phyloP scores from a whole-genome alignment of 2,888 invertebrate genomes.

The Brachynemurus nebulosus region DNA sequence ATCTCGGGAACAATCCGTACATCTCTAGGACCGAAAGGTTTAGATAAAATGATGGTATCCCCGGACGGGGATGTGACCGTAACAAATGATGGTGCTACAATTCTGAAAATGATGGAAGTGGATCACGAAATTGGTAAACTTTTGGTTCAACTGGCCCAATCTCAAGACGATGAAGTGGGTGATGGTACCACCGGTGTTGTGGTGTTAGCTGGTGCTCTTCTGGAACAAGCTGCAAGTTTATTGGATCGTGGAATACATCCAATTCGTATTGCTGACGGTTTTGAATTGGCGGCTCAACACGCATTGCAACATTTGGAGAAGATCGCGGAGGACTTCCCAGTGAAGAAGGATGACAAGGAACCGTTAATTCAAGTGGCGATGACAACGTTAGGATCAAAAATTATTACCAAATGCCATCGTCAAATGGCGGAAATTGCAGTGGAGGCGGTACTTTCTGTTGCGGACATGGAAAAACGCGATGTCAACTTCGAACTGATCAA shows the following conservation, averaged over 20 bases:
- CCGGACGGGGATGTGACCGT: slow-evolving; percentile 95
- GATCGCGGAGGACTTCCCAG: slow-evolving; percentile 81
- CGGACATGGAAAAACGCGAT: slow-evolving; percentile 83
- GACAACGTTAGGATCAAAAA: slow-evolving; percentile 97
- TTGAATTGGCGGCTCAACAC: slow-evolving; percentile 86
- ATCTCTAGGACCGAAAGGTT: slow-evolving; percentile 90
- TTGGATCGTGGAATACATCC: slow-evolving; percentile 97
- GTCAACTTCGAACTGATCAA: slow-evolving; percentile 99
- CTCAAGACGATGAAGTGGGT: slow-evolving; percentile 98
- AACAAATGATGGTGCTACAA: slow-evolving; percentile 99
- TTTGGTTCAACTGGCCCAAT: slow-evolving; percentile 94
- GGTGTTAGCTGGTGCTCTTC: slow-evolving; percentile 66
- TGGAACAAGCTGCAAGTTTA: slow-evolving; percentile 87
- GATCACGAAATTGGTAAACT: slow-evolving; percentile 97
- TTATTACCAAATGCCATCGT: slow-evolving; percentile 91
- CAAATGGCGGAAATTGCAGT: slow-evolving; percentile 99
- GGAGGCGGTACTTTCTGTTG: slow-evolving; percentile 89
- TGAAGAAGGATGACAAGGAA: slow-evolving; percentile 69
- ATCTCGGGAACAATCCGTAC: slow-evolving; percentile 82
- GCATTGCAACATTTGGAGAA: slow-evolving; percentile 75
- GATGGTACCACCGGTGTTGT: slow-evolving; percentile 99
- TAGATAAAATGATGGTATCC: slow-evolving; percentile 97
- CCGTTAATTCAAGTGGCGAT: slow-evolving; percentile 88
- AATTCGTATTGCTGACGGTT: slow-evolving; percentile 96
- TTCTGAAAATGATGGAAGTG: slow-evolving; percentile 96